Base-by-base conservation (phyloP, 2,113 vertebrate genomes). In the Peromyscus maniculatus region DNA sequence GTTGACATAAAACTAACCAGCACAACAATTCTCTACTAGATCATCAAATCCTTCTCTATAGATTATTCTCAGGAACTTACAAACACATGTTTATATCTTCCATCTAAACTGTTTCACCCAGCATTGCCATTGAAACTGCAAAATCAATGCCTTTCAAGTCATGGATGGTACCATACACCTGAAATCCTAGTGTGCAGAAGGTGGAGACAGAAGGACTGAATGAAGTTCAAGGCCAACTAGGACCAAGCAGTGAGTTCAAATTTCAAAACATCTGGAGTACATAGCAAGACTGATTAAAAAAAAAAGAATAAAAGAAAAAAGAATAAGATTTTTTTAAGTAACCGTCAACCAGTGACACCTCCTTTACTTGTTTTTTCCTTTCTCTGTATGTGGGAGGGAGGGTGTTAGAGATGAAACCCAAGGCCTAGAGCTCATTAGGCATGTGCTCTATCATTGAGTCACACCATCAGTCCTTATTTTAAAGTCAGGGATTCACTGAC, bases 1-100 rank as follows among this genome's bases (percentile, higher is more conserved):
- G n/a, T 28, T 84, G 24, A 64, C 59, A 84, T 84, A 62, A 84
- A 62, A 64, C 82, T 84, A 84, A 84, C 62, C 13, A 43, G 24
- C 36, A 64, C 7, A 84, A 13, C 24, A 43, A 82, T 16, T 88
- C 57, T 82, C 82, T 94, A 67, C 4, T 66, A 66, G 16, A 92
- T 91, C 69, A 64, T 79, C 49, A 75, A 15, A 94, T 69, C 82
- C 77, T 94, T 66, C 31, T 87, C 46, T 67, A 79, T 74, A 94
- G 28, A 75, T 84, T 91, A 91, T 75, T 21, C 22, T 67, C 39
- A 92, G 62, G n/a, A 57, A 96, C 72, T 96, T 95, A 93, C 31
- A 82, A 64, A 84, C 43, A 64, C 36, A 82, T 8, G n/a, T 78
- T 57, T 75, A 7, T 84, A 55, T 77, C 8, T 82, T 15, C 67